Conservation (phyloP, 2,113 vertebrate genomes). For the Actinemys pallida region DNA sequence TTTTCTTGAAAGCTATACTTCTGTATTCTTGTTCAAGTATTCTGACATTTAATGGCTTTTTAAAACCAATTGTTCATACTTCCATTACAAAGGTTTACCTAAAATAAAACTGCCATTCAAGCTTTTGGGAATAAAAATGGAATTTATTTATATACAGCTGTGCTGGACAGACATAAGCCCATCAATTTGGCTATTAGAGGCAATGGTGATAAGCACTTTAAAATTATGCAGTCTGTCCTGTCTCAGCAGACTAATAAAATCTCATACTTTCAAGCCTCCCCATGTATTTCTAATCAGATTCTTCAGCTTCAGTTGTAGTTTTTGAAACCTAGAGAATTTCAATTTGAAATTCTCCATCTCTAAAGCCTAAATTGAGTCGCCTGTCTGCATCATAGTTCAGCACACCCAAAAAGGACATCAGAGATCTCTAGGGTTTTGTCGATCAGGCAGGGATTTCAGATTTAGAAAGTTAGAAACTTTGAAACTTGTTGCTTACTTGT, state of each 20-base stretch:
- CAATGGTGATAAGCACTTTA: not conserved
- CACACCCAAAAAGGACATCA: not conserved
- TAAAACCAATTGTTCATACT: not conserved
- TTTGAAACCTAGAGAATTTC: not conserved
- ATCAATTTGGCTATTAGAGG: not conserved
- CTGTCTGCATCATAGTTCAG: not conserved
- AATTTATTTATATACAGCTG: not conserved
- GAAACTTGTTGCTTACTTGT: conserved; percentile 89
- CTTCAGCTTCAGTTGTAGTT: not conserved
- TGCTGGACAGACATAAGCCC: not conserved
- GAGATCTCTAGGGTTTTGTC: not conserved
- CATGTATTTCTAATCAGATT: not conserved
- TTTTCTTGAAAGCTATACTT: not conserved
- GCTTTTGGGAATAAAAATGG: not conserved
- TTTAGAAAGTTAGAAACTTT: conserved; percentile 46
- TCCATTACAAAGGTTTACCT: not conserved
- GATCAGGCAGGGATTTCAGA: not conserved
- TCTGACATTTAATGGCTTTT: not conserved
- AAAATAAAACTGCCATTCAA: not conserved
- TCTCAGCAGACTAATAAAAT: conserved; percentile 3
- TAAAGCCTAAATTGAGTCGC: not conserved
- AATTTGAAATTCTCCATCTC: not conserved
- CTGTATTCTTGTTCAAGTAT: not conserved
- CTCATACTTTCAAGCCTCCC: not conserved
- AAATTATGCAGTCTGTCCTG: not conserved